phyloP scores from a whole-genome alignment of 2,797 vertebrate genomes.

The Trachurus trachurus region DNA sequence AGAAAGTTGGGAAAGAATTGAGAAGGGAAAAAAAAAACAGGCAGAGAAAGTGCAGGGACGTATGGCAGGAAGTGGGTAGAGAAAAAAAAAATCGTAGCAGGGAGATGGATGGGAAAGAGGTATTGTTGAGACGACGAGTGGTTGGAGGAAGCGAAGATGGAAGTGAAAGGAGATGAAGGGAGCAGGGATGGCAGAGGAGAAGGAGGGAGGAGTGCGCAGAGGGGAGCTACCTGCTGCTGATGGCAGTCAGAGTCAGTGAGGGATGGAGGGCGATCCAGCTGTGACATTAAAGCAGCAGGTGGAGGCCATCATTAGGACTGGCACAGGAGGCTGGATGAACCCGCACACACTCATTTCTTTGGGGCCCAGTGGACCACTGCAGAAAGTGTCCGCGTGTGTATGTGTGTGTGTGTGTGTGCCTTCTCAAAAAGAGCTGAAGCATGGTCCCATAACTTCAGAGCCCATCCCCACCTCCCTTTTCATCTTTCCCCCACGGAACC shows the following conservation, averaged over 20 bases:
- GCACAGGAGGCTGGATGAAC: slow-evolving; percentile 94
- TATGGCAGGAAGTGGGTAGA: neutral
- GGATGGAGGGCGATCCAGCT: slow-evolving; percentile 97
- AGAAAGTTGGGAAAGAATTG: neutral
- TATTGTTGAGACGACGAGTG: slow-evolving; percentile 48
- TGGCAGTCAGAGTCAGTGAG: slow-evolving; percentile 89
- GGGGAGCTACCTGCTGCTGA: slow-evolving; percentile 84
- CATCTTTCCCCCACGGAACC: slow-evolving; percentile 61
- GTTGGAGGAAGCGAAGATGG: slow-evolving; percentile 64
- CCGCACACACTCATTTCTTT: slow-evolving; percentile 94
- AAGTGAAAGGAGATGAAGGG: slow-evolving; percentile 66
- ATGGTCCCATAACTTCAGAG: slow-evolving; percentile 72
- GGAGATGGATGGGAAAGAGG: slow-evolving; percentile 49
- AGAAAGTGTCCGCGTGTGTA: slow-evolving; percentile 60
- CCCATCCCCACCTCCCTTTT: slow-evolving; percentile 53
- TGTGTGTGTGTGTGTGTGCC: slow-evolving; percentile 52
- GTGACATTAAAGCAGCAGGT: slow-evolving; percentile 99
- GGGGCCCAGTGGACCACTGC: slow-evolving; percentile 89
- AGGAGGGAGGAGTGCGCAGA: slow-evolving; percentile 63
- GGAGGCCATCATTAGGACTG: slow-evolving; percentile 98
- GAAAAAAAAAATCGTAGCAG: neutral
- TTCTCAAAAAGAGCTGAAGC: slow-evolving; percentile 66
- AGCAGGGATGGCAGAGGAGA: slow-evolving; percentile 57
- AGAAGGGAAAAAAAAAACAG: neutral
- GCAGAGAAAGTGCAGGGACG: neutral